phyloP scores from a whole-genome alignment of 92 coral and sea anemone genomes.

The Diadumene lineata region DNA sequence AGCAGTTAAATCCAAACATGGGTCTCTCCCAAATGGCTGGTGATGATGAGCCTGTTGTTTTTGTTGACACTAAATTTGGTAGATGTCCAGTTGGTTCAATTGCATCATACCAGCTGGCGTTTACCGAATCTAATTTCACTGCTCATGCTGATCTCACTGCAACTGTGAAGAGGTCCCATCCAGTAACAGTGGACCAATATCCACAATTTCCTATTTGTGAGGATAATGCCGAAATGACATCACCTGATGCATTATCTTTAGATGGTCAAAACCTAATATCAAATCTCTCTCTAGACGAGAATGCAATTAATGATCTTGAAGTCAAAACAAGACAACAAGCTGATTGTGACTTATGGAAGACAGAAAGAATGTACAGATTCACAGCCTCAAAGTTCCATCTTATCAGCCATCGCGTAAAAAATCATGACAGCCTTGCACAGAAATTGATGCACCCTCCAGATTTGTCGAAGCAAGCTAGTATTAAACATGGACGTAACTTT shows the following conservation, averaged over 20 bases:
- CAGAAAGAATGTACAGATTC: conserved; percentile 38
- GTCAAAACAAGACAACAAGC: conserved; percentile 40
- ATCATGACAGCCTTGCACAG: conserved; percentile 38
- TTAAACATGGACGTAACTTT: conserved; percentile 38
- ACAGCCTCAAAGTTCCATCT: conserved; percentile 53
- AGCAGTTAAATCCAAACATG: conserved; percentile 17
- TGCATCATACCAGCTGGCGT: conserved; percentile 22
- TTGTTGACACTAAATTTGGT: conserved; percentile 33
- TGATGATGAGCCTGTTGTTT: background rate
- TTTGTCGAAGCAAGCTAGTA: conserved; percentile 13
- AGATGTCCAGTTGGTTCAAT: conserved; percentile 20
- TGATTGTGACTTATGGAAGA: conserved; percentile 42
- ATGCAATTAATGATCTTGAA: conserved; percentile 35
- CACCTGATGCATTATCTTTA: no score
- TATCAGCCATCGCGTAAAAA: conserved; percentile 43
- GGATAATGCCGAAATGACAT: no score
- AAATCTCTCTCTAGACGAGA: no score
- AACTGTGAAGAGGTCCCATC: conserved; percentile 34
- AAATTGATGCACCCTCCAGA: conserved; percentile 37
- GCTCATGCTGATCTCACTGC: conserved; percentile 13
- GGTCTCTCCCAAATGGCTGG: conserved; percentile 31
- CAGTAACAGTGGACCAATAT: background rate
- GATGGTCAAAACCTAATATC: no score
- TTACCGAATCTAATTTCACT: background rate
- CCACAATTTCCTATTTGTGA: conserved; percentile 15